These are phyloP conservation scores for Sceliomorpha sp. DNA, from an alignment of 2,888 invertebrate genomes.

Conservation along the genomic window DNA sequence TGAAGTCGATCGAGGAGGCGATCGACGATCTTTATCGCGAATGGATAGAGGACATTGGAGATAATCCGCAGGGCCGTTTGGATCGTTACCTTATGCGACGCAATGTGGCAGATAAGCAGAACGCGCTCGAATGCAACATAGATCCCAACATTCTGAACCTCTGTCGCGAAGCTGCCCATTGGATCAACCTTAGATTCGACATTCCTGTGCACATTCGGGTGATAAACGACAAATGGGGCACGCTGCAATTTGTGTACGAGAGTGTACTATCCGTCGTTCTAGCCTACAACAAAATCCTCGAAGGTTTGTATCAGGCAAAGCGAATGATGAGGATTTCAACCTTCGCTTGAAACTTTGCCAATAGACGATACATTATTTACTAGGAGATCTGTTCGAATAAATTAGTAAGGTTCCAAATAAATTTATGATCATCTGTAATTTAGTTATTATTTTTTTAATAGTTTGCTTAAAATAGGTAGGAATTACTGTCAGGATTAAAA, in stretches of 20 bases:
- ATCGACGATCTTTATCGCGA: constrained; percentile 82
- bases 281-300: constrained; percentile 89
- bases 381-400: background rate
- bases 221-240: constrained; percentile 84
- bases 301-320: constrained; percentile 62
- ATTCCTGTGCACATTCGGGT: constrained; percentile 86
- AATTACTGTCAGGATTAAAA: no score
- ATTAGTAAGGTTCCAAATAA: background rate
- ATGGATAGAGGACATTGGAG: constrained; percentile 84
- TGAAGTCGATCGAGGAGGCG: constrained; percentile 83
- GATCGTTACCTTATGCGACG: constrained; percentile 88
- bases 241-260: constrained; percentile 85
- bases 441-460: background rate
- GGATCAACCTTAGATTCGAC: constrained; percentile 86
- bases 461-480: no score
- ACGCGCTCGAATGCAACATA: constrained; percentile 89
- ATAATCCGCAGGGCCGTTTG: constrained; percentile 83
- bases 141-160: constrained; percentile 86
- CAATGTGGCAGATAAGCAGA: constrained; percentile 82
- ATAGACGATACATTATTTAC: background rate
- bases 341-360: background rate
- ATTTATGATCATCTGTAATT: background rate
- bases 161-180: constrained; percentile 87
- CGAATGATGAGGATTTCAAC: background rate
- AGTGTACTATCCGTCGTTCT: constrained; percentile 87